Evolutionary conservation across 1,140 invertebrate species (phyloP), one percentile per base, ranked within the genome.

Genomic region (Drusus annulatus): DNA sequence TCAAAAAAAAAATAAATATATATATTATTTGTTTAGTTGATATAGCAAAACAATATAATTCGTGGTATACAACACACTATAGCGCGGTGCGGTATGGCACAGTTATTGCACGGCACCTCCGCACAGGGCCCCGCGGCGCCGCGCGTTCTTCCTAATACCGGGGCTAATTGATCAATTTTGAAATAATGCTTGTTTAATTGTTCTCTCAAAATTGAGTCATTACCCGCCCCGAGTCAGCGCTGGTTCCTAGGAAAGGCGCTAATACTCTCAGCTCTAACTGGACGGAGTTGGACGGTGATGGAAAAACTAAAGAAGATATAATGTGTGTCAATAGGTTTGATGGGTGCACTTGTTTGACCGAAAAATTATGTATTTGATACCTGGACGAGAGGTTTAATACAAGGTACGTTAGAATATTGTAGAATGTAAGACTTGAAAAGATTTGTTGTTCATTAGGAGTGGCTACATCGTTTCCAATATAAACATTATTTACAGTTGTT

Each of bases 201-300:
- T 82, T 82, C 78, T 80, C 78, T 80, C 76, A 80, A 80, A 82
- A 82, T 82, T 82, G 81, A 82, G 78, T 76, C 78, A 80, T 82
- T 82, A 82, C 76, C 65, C 60, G 78, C 74, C 77, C 69, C 65
- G 65, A 23, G 23, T 50, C 21, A 65, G 62, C 63, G 31, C 31
- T 56, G n/a, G 54, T n/a, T 56, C 54, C 19, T 28, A 63, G 19
- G 19, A 63, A 65, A 69, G 71, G 36, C 60, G 69, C 76, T 56
- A 56, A 56, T 56, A 56, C 54, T 65, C 76, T 31, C 68, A 71
- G 80, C 74, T 54, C 75, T 19, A 13, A n/a, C 36, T 23, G 75
- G 51, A 28, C n/a, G 52, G 50, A 13, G 8, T 19, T 23, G 75
- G 51, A 28, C n/a, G 52, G 50, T 58, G 23, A 19, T 17, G 31